Evolutionary conservation across 2,888 invertebrate genomes (phyloP), one percentile per base, ranked within the genome.

Genomic region (Panzeria rudis): DNA sequence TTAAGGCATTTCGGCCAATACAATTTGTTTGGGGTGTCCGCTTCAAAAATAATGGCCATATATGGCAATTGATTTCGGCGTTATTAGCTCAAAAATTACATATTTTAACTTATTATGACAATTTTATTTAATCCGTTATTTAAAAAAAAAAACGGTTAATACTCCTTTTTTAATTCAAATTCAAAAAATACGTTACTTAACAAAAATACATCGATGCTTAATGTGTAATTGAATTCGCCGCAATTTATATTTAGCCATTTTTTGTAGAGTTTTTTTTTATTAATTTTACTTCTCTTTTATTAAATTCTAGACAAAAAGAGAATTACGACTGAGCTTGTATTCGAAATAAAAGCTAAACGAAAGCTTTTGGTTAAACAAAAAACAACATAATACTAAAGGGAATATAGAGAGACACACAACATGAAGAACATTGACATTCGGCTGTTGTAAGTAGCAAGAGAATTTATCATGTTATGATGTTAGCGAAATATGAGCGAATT

Each of bases 381-480:
- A 38, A 38, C 8, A 8, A 25, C 3, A 0, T 23, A 38, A 38
- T 41, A 44, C 66, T 41, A 69, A 54, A 52, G 44, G 54, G 25
- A 64, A 59, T 59, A n/a, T n/a, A n/a, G n/a, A n/a, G n/a, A 68
- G 62, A 47, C 20, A 47, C 47, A 66, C 50, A 80, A 76, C 76
- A 80, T 23, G 35, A 80, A 80, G 44, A 75, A 69, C 61, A 68
- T 44, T 73, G 54, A 69, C 38, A 71, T 71, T 47, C 17, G 41
- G 20, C 50, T 29, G 23, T 59, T 50, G 50, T 8, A 78, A 83
- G 17, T 66, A 73, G 72, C 54, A 38, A 83, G 68, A 78, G 78
- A 78, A 68, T 41, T n/a, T 13, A 13, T 50, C 25, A 11, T 76
- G 13, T 56, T 20, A 11, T 7, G 25, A 5, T 35, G 3, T 44